Conservation (phyloP, 2,797 vertebrate genomes). For the Heliangelus exortis region DNA sequence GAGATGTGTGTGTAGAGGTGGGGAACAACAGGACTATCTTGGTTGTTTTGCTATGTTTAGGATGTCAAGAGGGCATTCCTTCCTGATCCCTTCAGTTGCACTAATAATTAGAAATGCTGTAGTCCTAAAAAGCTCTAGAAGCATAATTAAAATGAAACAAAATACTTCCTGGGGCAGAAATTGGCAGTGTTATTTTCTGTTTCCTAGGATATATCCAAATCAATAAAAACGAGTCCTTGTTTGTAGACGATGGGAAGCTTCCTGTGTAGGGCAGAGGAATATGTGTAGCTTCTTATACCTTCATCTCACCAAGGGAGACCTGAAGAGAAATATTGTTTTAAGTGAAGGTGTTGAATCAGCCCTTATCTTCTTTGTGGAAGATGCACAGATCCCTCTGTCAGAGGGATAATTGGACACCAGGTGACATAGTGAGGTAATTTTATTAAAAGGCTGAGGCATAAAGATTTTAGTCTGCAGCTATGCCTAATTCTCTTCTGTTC, state of each 20-base stretch:
- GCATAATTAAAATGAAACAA: conserved; percentile 50
- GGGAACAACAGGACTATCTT: neutral
- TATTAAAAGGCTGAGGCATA: conserved; percentile 12
- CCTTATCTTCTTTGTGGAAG: neutral
- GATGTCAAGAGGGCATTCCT: neutral
- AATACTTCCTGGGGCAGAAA: conserved; percentile 7
- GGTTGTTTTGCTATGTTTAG: neutral
- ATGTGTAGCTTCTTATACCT: neutral
- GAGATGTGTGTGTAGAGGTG: neutral
- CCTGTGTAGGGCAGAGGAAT: neutral
- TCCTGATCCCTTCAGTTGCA: neutral
- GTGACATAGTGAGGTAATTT: conserved; percentile 20
- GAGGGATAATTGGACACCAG: conserved; percentile 8
- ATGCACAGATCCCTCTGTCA: conserved; percentile 14
- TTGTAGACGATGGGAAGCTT: conserved; percentile 21
- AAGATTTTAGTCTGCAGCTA: neutral
- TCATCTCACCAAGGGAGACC: neutral
- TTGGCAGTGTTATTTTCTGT: neutral
- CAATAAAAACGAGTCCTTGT: neutral
- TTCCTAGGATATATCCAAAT: neutral
- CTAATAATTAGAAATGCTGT: conserved; percentile 10
- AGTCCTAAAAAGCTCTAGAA: neutral
- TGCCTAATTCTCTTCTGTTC: neutral
- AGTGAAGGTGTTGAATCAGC: neutral
- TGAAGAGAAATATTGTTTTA: neutral